Percentiles rank a stretch among this genome's conserved stretches.
These are phyloP conservation scores for Pandemis corylana DNA, from an alignment of 2,888 invertebrate genomes.

Conservation along the genomic window DNA sequence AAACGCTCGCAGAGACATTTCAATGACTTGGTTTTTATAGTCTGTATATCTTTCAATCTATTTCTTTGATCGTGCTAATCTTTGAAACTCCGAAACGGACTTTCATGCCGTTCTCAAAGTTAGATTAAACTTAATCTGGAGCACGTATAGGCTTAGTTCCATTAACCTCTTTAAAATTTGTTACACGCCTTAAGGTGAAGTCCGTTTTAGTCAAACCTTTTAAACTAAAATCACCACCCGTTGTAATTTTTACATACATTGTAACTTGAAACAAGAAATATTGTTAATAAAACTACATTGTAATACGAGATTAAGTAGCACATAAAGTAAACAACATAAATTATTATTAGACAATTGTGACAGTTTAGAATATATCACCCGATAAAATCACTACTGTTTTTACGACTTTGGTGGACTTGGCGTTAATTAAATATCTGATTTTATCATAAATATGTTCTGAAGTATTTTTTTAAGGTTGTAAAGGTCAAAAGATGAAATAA, in stretches of 20 bases:
- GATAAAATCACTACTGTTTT: conserved; percentile 14
- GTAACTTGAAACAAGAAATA: not conserved
- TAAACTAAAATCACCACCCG: not conserved
- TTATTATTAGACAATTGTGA: conserved; percentile 20
- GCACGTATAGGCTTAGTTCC: too few relatives aligned
- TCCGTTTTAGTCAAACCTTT: not conserved
- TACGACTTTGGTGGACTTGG: not conserved
- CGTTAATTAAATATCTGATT: not conserved
- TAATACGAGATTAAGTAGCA: conserved; percentile 7
- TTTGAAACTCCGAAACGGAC: too few relatives aligned
- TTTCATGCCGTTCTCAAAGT: too few relatives aligned
- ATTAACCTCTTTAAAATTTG: too few relatives aligned
- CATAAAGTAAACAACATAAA: conserved; percentile 24
- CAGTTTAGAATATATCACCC: conserved; percentile 2
- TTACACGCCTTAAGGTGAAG: too few relatives aligned
- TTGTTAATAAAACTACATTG: conserved; percentile 18
- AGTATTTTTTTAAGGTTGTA: not conserved
- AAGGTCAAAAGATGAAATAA: not conserved
- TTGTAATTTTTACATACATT: not conserved
- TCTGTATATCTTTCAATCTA: too few relatives aligned
- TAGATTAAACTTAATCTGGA: too few relatives aligned
- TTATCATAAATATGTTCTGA: not conserved
- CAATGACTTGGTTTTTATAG: too few relatives aligned
- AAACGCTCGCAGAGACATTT: too few relatives aligned
- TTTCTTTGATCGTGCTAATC: too few relatives aligned